Evolutionary conservation across 2,888 invertebrate species (phyloP).

Genomic region (Stomorhina lunata): DNA sequence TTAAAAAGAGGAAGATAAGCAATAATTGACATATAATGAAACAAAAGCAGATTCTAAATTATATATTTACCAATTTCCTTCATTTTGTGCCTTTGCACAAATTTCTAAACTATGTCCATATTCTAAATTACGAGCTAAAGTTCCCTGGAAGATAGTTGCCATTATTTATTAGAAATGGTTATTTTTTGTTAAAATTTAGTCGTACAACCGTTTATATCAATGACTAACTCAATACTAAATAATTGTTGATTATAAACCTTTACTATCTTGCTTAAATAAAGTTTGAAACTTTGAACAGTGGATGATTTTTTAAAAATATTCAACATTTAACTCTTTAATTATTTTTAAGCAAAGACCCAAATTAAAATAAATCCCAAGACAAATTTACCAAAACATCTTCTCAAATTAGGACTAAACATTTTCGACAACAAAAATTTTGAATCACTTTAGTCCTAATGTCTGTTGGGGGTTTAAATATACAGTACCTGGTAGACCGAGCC

Average conservation of each 20-base stretch:
- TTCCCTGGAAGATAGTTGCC: not conserved
- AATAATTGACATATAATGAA: not conserved
- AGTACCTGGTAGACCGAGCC: too few relatives aligned
- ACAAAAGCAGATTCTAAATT: not conserved
- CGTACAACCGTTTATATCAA: not conserved
- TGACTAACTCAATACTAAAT: not conserved
- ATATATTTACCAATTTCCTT: conserved; percentile 29
- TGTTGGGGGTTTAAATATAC: too few relatives aligned
- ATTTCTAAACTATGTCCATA: conserved; percentile 43
- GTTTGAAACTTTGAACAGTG: too few relatives aligned
- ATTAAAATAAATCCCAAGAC: too few relatives aligned
- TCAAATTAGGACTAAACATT: too few relatives aligned
- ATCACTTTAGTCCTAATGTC: too few relatives aligned
- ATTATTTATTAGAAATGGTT: not conserved
- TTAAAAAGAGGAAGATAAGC: not conserved
- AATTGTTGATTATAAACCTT: not conserved
- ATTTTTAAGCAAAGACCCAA: too few relatives aligned
- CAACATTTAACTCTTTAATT: too few relatives aligned
- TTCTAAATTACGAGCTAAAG: conserved; percentile 28
- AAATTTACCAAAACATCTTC: too few relatives aligned
- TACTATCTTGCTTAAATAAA: not conserved
- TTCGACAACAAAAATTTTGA: too few relatives aligned
- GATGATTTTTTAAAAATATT: too few relatives aligned
- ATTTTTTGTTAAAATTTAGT: not conserved
- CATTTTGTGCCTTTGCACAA: conserved; percentile 15